These are phyloP conservation scores for Apotomis betuletana DNA, from an alignment of 2,888 invertebrate genomes.

Conservation along the genomic window DNA sequence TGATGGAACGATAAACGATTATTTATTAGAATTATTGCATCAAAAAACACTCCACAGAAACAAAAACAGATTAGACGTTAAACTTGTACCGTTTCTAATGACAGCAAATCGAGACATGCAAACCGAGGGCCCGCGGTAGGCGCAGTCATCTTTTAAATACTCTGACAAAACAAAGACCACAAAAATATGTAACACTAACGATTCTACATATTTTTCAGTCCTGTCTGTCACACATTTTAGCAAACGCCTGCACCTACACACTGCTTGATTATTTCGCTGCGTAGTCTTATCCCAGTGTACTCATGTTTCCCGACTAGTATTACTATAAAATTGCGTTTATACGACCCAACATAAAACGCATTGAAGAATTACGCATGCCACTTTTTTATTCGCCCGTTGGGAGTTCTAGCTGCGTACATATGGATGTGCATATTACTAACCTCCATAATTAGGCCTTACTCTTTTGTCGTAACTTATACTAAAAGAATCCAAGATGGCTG, in stretches of 20 bases:
- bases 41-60: neutral
- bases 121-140: no score
- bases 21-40: neutral
- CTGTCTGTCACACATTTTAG: neutral
- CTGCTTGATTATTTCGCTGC: neutral
- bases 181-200: neutral
- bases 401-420: neutral
- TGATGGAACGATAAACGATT: neutral
- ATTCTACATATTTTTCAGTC: neutral
- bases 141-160: no score
- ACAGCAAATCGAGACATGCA: no score
- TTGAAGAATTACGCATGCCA: neutral
- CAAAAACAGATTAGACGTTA: neutral
- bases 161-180: no score
- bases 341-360: slow-evolving; percentile 17
- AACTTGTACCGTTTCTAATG: no score
- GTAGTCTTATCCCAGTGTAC: neutral
- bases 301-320: no score
- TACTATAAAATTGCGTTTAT: slow-evolving; percentile 2
- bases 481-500: slow-evolving; percentile 97
- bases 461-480: slow-evolving; percentile 99
- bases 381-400: slow-evolving; percentile 16
- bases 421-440: slow-evolving; percentile 81
- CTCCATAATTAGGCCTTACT: slow-evolving; percentile 99
- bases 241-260: neutral